Percentiles rank a stretch among this genome's conserved stretches.
phyloP scores from a whole-genome alignment of 2,888 invertebrate species.

The Andricus quercusramuli region DNA sequence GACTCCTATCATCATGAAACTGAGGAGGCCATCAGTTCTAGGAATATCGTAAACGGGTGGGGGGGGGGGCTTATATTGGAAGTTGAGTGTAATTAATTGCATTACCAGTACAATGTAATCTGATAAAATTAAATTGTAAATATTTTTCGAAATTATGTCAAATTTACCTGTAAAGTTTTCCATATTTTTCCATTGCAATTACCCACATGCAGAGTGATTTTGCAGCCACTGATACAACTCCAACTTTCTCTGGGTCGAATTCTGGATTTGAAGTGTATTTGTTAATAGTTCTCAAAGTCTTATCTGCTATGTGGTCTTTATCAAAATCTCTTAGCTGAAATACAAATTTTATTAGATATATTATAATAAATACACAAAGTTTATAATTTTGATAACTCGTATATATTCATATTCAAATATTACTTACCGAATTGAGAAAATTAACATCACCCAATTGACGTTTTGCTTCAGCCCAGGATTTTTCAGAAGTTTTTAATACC shows the following conservation, averaged over 20 bases:
- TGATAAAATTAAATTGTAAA: background rate
- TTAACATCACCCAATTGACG: slow-evolving; percentile 90
- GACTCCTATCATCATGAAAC: too few relatives aligned
- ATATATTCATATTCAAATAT: background rate
- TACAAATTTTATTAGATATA: background rate
- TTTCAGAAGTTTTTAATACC: slow-evolving; percentile 88
- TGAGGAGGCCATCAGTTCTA: too few relatives aligned
- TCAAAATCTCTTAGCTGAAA: slow-evolving; percentile 89
- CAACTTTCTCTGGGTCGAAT: slow-evolving; percentile 93
- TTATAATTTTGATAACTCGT: background rate
- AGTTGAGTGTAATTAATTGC: too few relatives aligned
- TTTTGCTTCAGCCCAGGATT: slow-evolving; percentile 94
- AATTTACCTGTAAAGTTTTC: slow-evolving; percentile 88
- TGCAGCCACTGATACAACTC: slow-evolving; percentile 90
- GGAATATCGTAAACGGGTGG: too few relatives aligned
- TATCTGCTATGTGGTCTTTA: slow-evolving; percentile 92
- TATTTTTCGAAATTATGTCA: background rate
- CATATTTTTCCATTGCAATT: slow-evolving; percentile 94
- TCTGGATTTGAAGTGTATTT: slow-evolving; percentile 90
- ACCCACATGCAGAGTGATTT: slow-evolving; percentile 95
- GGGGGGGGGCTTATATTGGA: too few relatives aligned
- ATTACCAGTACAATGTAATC: background rate
- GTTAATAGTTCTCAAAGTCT: slow-evolving; percentile 89
- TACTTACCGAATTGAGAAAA: slow-evolving; percentile 83
- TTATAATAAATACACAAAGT: background rate